A percentile compares a stretch with the other conserved stretches of the same genome.
Evolutionary conservation across 2,888 invertebrate species (phyloP).

Genomic region (Cantharis lateralis): DNA sequence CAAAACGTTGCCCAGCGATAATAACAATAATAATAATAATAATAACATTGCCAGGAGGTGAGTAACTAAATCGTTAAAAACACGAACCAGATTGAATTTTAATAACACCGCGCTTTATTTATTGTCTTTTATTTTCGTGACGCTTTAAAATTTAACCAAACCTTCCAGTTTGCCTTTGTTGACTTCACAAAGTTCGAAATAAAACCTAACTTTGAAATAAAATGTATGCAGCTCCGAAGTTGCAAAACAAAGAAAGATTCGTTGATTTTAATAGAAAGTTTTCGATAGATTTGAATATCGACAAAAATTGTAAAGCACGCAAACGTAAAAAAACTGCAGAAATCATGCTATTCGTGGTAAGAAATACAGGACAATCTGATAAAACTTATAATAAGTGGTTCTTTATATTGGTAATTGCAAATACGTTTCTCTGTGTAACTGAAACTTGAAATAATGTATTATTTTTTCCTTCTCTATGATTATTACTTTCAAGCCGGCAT

Average conservation of each 20-base stretch:
- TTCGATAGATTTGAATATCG: neutral
- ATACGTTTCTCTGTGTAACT: neutral
- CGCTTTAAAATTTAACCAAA: neutral
- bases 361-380: neutral
- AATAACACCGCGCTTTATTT: neutral
- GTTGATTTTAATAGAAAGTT: neutral
- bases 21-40: too few species aligned
- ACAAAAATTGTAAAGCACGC: neutral
- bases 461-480: neutral
- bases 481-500: neutral
- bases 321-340: neutral
- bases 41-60: too few species aligned
- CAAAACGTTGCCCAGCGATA: neutral
- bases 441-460: neutral
- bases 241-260: neutral
- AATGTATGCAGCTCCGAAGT: neutral
- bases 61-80: neutral
- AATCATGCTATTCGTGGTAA: neutral
- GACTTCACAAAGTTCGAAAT: neutral
- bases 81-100: neutral
- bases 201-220: neutral
- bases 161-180: neutral
- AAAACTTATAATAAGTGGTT: neutral
- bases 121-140: neutral
- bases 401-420: neutral